Evolutionary conservation across 1,140 invertebrate genomes (phyloP), one percentile per base, ranked within the genome.

Genomic region (Galendromus occidentalis): DNA sequence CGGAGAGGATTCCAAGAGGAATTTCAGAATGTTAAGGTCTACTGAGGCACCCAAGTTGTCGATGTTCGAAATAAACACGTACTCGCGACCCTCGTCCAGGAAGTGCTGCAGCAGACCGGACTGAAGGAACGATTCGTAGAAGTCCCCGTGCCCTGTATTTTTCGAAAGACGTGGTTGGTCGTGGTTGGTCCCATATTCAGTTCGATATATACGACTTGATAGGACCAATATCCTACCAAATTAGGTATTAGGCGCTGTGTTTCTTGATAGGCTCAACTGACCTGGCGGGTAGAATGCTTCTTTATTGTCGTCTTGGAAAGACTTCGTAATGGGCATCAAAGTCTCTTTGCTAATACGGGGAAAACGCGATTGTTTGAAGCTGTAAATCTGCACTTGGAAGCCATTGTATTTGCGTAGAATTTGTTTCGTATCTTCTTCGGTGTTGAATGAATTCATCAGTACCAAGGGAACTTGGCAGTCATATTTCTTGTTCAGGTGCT

Each of bases 401-500:
- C 92, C 91, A 73, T 86, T 85, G 77, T 99, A 99, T 75, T 98
- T 98, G 66, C 88, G 82, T 64, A 99, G 75, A 29, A 85, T 85
- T 78, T 91, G 93, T 75, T 91, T 84, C 0, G 95, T 99, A 71
- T 99, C 96, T 71, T 91, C 91, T 73, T 98, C 90, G 0, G 96
- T 99, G 74, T 99, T 98, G 77, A 99, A 99, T 0, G 94, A 98
- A 76, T 99, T 95, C 96, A 99, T 99, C 51, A 99, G 78, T 22
- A 99, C 90, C 55, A 98, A 77, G 1, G 96, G 96, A 0, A 99
- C 92, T 76, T 93, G 89, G 28, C 86, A 85, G 72, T 88, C 85
- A 75, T 98, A 98, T 0, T 82, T 88, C 79, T 88, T 93, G 76
- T 99, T 99, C 47, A 99, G 79, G 73, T 94, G 84, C 89, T 94